Evolutionary conservation across 1,140 invertebrate genomes (phyloP).

Genomic region (Papilio glaucus): DNA sequence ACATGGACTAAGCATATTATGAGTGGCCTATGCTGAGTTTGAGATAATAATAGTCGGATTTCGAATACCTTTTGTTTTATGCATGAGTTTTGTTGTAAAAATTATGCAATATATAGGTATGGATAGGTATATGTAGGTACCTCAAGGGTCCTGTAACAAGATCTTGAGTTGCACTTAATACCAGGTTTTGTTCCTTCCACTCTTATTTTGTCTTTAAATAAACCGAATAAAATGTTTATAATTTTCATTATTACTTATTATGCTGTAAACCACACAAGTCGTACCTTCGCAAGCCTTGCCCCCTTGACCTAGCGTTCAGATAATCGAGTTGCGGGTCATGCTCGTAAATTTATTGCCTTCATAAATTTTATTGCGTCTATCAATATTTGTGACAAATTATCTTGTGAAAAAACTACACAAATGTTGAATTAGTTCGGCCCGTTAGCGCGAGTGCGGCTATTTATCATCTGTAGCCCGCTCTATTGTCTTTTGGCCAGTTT

Average conservation of each 20-base stretch:
- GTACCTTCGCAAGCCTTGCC: neutral
- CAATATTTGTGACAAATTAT: slow-evolving; percentile 44
- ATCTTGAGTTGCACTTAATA: too few relatives aligned
- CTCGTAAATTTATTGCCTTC: slow-evolving; percentile 40
- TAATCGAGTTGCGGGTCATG: slow-evolving; percentile 3
- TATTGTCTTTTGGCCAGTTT: slow-evolving; percentile 31
- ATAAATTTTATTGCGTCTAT: slow-evolving; percentile 41
- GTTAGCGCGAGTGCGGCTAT: slow-evolving; percentile 37
- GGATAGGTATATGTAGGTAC: too few relatives aligned
- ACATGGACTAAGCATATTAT: too few relatives aligned
- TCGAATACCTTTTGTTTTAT: too few relatives aligned
- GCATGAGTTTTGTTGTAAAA: too few relatives aligned
- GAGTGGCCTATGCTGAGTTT: too few relatives aligned
- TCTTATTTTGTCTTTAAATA: too few relatives aligned
- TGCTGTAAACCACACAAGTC: neutral
- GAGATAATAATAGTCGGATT: too few relatives aligned
- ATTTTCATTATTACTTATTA: neutral
- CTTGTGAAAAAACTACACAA: slow-evolving; percentile 42
- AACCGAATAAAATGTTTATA: too few relatives aligned
- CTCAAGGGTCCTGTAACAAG: too few relatives aligned
- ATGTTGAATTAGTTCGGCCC: slow-evolving; percentile 39
- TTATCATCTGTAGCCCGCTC: slow-evolving; percentile 36
- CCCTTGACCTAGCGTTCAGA: slow-evolving; percentile 5
- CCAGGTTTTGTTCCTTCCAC: too few relatives aligned
- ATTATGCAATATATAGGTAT: too few relatives aligned